These are phyloP conservation scores for Cotesia vestalis DNA, from an alignment of 1,140 invertebrate genomes.

Conservation along the genomic window DNA sequence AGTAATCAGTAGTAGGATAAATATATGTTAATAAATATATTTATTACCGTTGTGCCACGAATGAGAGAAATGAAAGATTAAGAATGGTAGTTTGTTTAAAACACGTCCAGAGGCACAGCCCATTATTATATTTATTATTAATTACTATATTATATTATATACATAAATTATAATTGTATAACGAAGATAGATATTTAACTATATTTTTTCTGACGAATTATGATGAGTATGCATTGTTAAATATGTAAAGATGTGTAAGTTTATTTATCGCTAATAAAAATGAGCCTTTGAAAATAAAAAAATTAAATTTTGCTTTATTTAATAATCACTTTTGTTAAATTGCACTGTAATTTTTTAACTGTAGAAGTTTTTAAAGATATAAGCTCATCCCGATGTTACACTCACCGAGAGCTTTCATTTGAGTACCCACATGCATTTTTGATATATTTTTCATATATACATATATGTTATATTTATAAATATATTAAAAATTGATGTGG, in stretches of 20 bases:
- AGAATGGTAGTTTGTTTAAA: constrained; percentile 23
- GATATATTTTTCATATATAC: no score
- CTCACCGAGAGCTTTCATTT: no score
- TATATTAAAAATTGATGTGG: no score
- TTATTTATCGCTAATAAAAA: constrained; percentile 68
- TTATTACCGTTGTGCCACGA: constrained; percentile 5
- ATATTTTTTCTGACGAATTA: constrained; percentile 61
- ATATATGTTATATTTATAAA: no score
- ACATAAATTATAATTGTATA: constrained; percentile 26
- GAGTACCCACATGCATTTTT: no score
- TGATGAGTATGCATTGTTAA: constrained; percentile 62
- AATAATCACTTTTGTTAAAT: no score
- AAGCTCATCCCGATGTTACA: no score
- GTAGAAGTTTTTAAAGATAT: no score
- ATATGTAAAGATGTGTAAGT: constrained; percentile 67
- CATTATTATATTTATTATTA: constrained; percentile 6
- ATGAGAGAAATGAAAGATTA: constrained; percentile 1
- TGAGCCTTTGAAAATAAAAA: constrained; percentile 45
- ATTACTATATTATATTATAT: neutral
- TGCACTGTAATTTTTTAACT: no score
- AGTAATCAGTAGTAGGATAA: neutral
- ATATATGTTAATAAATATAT: neutral
- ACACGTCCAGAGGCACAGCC: constrained; percentile 32
- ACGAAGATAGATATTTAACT: constrained; percentile 38
- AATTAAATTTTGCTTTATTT: no score